These are phyloP conservation scores for Zosterops pallidus DNA, from an alignment of 2,113 vertebrate species.

Conservation along the genomic window DNA sequence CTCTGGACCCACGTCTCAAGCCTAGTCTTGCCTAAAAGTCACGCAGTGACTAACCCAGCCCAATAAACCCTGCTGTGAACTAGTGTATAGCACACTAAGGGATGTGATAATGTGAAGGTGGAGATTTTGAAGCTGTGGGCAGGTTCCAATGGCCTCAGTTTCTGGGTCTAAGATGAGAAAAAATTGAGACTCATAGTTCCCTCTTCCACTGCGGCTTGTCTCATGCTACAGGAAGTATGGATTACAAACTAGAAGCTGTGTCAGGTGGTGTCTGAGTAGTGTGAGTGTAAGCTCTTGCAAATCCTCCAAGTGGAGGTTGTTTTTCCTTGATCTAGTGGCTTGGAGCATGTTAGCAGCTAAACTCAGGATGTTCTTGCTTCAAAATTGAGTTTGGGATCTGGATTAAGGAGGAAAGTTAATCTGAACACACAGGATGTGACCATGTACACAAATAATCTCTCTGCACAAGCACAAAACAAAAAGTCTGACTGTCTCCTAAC, in stretches of 20 bases:
- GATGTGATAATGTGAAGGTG: too few species aligned
- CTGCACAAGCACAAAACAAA: not conserved
- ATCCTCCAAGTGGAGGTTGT: not conserved
- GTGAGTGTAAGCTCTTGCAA: not conserved
- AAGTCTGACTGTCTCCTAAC: not conserved
- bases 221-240: not conserved
- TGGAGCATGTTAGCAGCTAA: not conserved
- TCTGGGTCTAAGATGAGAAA: not conserved
- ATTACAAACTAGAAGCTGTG: not conserved
- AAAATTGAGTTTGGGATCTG: not conserved
- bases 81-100: fast-evolving
- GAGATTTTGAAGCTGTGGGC: not conserved
- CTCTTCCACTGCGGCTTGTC: not conserved
- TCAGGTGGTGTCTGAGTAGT: not conserved
- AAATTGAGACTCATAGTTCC: not conserved
- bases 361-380: not conserved
- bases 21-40: not conserved
- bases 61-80: not conserved
- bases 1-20: not conserved
- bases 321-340: not conserved
- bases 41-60: not conserved
- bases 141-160: not conserved
- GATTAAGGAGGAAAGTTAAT: not conserved
- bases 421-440: not conserved
- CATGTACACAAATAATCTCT: not conserved